Evolutionary conservation across 1,140 invertebrate genomes (phyloP).

Genomic region (Mya arenaria): DNA sequence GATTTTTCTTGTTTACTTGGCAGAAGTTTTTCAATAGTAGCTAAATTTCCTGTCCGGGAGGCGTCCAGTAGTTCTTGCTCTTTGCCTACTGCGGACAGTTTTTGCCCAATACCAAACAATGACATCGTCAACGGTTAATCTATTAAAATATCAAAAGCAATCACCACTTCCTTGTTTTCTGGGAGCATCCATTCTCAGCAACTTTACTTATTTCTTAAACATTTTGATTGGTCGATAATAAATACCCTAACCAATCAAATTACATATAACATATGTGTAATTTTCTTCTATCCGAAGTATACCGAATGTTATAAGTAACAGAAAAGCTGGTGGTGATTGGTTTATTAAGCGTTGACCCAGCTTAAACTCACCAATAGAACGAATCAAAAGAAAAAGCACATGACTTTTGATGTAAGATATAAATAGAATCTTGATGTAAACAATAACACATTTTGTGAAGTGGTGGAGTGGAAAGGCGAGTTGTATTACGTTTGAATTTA

Average conservation of each 20-base stretch:
- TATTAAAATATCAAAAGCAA: neutral
- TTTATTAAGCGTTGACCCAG: neutral
- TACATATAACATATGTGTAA: neutral
- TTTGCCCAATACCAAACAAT: constrained; percentile 30
- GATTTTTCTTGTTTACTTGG: constrained; percentile 84
- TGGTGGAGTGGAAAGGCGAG: neutral
- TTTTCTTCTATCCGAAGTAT: neutral
- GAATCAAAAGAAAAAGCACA: constrained; percentile 1
- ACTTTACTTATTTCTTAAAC: neutral
- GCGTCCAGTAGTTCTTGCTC: constrained; percentile 98
- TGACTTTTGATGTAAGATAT: constrained; percentile 52
- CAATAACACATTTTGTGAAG: constrained; percentile 62
- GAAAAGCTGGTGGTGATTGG: constrained; percentile 1
- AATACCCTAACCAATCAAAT: constrained; percentile 23
- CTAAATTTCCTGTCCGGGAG: constrained; percentile 93
- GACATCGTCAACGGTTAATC: constrained; percentile 31
- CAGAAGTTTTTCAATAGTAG: constrained; percentile 94
- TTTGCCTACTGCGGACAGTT: constrained; percentile 88
- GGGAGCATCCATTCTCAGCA: constrained; percentile 44
- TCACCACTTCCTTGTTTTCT: constrained; percentile 57
- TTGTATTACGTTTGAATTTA: neutral
- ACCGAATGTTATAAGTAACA: constrained; percentile 5
- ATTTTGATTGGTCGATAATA: neutral
- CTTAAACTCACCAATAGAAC: constrained; percentile 25
- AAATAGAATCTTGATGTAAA: constrained; percentile 73